These are phyloP conservation scores for Hippasteria phrygiana DNA, from an alignment of 53 echinoderm and acorn worm species.

Conservation along the genomic window DNA sequence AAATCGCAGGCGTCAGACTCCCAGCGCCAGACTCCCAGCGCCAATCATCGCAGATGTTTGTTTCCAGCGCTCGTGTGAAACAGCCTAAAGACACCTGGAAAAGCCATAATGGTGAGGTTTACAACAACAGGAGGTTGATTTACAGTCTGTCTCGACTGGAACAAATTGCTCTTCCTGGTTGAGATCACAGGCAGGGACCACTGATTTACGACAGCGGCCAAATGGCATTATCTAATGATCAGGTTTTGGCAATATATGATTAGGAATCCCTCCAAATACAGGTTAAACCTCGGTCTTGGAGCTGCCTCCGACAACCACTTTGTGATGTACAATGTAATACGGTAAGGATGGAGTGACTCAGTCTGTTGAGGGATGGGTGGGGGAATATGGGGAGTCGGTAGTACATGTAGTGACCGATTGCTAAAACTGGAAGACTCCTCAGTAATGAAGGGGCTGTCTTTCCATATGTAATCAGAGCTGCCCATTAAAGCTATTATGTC, in stretches of 20 bases:
- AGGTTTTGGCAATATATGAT: slow-evolving; percentile 4
- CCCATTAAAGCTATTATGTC: too few species aligned
- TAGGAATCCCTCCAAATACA: neutral
- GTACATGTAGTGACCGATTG: too few species aligned
- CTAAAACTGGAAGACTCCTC: too few species aligned
- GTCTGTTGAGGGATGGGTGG: slow-evolving; percentile 50
- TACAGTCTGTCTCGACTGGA: slow-evolving; percentile 1
- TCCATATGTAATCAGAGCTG: too few species aligned
- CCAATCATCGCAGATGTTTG: too few species aligned
- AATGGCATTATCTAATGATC: slow-evolving; percentile 53
- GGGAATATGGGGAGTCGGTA: neutral
- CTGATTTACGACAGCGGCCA: slow-evolving; percentile 42
- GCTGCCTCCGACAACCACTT: neutral
- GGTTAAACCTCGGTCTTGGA: neutral
- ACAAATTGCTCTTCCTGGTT: slow-evolving; percentile 37
- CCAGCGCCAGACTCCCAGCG: too few species aligned
- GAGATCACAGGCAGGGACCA: neutral
- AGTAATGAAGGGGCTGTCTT: too few species aligned
- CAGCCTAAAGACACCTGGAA: neutral
- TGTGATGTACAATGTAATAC: neutral
- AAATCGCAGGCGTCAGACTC: too few species aligned
- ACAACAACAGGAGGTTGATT: slow-evolving; percentile 29
- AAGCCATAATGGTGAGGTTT: neutral
- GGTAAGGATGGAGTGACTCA: slow-evolving; percentile 33
- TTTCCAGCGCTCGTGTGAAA: too few species aligned